phyloP scores from a whole-genome alignment of 2,888 invertebrate species.

The Embidobia sp. region DNA sequence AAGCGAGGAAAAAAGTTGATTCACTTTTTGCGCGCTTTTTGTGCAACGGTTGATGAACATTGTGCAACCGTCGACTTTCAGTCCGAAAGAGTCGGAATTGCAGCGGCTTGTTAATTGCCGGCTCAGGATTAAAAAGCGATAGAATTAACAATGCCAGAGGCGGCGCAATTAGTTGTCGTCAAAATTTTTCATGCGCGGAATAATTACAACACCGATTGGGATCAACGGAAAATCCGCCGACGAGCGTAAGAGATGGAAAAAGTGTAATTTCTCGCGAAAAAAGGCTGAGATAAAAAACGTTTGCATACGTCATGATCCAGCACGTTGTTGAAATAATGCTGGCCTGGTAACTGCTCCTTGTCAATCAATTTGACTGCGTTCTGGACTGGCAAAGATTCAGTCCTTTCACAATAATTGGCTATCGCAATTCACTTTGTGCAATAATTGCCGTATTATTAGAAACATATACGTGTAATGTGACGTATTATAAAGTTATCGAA shows the following conservation, averaged over 20 bases:
- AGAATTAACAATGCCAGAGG: conserved; percentile 46
- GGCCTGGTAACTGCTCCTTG: conserved; percentile 55
- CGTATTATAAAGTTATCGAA: too few species aligned
- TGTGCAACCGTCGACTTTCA: too few species aligned
- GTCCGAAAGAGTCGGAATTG: too few species aligned
- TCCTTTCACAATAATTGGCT: conserved; percentile 72
- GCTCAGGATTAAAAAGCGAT: conserved; percentile 14
- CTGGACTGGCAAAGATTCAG: conserved; percentile 66
- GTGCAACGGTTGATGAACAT: too few species aligned
- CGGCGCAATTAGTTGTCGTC: conserved; percentile 57
- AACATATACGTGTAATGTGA: conserved; percentile 23
- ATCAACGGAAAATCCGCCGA: too few species aligned
- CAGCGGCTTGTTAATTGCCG: too few species aligned
- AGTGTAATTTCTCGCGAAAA: too few species aligned
- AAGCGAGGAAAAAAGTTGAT: too few species aligned
- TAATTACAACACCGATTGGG: conserved; percentile 46
- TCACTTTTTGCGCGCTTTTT: too few species aligned
- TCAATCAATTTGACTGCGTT: conserved; percentile 48
- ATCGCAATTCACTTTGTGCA: conserved; percentile 65
- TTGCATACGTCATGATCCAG: conserved; percentile 27
- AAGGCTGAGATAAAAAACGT: too few species aligned
- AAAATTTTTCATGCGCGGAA: conserved; percentile 38
- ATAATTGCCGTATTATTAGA: conserved; percentile 69
- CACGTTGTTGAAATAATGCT: conserved; percentile 31
- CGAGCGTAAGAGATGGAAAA: conserved; percentile 10